A percentile compares a stretch with the other conserved stretches of the same genome.
These are phyloP conservation scores for Pocota personata DNA, from an alignment of 2,888 invertebrate genomes.

Conservation along the genomic window DNA sequence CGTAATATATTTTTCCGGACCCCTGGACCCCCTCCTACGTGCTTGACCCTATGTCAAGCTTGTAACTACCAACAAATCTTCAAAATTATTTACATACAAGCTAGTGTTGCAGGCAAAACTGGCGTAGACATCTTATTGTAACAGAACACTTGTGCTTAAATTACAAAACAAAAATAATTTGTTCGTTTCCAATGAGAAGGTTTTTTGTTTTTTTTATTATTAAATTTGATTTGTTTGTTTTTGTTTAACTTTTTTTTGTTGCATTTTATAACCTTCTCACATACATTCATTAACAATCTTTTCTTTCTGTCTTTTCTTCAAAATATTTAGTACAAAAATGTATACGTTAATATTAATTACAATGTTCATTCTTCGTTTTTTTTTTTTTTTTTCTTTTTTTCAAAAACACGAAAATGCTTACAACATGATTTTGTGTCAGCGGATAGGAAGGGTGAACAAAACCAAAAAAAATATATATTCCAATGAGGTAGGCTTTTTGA, in stretches of 20 bases:
- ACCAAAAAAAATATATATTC: slow-evolving; percentile 25
- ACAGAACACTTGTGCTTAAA: background rate
- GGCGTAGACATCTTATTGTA: background rate
- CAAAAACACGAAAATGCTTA: slow-evolving; percentile 51
- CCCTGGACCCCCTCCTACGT: too few species aligned
- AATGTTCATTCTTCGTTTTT: slow-evolving; percentile 52
- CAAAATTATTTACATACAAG: too few species aligned
- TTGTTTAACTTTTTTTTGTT: slow-evolving; percentile 12
- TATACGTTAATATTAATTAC: slow-evolving; percentile 71
- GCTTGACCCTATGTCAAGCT: too few species aligned
- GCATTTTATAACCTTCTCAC: slow-evolving; percentile 67
- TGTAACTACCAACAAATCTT: too few species aligned
- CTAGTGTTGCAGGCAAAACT: too few species aligned
- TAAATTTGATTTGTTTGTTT: slow-evolving; percentile 44
- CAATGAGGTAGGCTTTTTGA: slow-evolving; percentile 25
- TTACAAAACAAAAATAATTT: background rate
- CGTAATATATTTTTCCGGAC: too few species aligned
- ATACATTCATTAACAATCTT: slow-evolving; percentile 64
- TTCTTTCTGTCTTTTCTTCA: slow-evolving; percentile 66
- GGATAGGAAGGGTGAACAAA: slow-evolving; percentile 14
- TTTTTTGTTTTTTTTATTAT: slow-evolving; percentile 48
- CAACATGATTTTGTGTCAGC: slow-evolving; percentile 32
- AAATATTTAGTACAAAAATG: slow-evolving; percentile 72
- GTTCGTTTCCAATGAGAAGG: slow-evolving; percentile 69
- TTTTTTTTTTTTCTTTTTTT: slow-evolving; percentile 11